Conservation (phyloP, 2,888 invertebrate species). For the Griposia aprilina region DNA sequence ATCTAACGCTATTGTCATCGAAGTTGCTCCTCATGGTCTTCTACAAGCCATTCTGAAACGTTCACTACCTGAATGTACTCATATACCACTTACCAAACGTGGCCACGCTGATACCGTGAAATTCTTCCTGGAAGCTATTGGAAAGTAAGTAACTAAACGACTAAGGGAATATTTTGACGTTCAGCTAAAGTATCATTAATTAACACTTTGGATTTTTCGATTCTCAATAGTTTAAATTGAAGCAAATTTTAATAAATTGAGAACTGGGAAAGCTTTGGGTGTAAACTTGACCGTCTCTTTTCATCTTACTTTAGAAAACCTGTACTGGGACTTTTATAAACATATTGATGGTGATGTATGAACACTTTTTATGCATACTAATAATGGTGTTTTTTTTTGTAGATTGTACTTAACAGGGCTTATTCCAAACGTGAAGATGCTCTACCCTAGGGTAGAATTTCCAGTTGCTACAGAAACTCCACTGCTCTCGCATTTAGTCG, state of each 20-base stretch:
- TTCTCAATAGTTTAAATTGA: background rate
- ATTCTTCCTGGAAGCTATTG: conserved; percentile 89
- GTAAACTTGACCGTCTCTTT: background rate
- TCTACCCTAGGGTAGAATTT: conserved; percentile 93
- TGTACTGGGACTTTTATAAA: too few species aligned
- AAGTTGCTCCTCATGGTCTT: conserved; percentile 96
- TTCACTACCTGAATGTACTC: conserved; percentile 91
- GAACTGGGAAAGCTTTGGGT: background rate
- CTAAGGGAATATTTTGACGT: background rate
- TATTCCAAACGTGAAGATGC: conserved; percentile 92
- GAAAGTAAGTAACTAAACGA: conserved; percentile 84
- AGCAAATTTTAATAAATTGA: background rate
- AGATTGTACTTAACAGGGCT: conserved; percentile 94
- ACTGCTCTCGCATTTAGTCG: conserved; percentile 93
- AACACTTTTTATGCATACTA: background rate
- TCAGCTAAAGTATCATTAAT: background rate
- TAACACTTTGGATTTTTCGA: background rate
- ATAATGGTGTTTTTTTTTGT: conserved; percentile 54
- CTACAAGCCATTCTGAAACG: conserved; percentile 95
- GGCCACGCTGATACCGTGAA: conserved; percentile 90
- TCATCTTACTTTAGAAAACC: background rate
- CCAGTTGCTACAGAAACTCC: conserved; percentile 96
- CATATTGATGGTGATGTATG: background rate
- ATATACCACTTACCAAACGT: conserved; percentile 93
- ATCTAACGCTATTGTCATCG: conserved; percentile 93